These are phyloP conservation scores for Mamestra configurata DNA, from an alignment of 1,140 invertebrate genomes.

Conservation along the genomic window DNA sequence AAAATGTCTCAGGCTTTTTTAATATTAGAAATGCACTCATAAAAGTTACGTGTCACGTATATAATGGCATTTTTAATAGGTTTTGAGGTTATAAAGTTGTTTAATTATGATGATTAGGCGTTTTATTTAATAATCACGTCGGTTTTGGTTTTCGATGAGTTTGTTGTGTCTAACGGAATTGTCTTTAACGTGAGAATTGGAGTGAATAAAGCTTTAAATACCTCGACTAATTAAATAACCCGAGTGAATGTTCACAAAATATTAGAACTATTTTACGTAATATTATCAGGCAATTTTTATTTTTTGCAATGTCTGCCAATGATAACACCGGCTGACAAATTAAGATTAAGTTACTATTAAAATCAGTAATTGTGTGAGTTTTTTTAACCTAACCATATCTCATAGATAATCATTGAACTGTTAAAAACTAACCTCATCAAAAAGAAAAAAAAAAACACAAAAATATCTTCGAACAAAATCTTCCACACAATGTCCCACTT, in stretches of 20 bases:
- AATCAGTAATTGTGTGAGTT: too few relatives aligned
- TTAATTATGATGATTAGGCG: constrained; percentile 30
- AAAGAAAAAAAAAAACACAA: neutral
- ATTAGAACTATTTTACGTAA: too few relatives aligned
- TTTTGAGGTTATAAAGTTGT: constrained; percentile 39
- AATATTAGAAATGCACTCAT: constrained; percentile 54
- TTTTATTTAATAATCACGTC: constrained; percentile 34
- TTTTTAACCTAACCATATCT: too few relatives aligned
- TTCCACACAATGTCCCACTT: constrained; percentile 39
- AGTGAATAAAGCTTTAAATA: neutral
- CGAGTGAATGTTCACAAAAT: too few relatives aligned
- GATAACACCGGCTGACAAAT: too few relatives aligned
- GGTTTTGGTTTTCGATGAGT: constrained; percentile 9
- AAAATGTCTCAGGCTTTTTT: constrained; percentile 63
- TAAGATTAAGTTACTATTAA: too few relatives aligned
- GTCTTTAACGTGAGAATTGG: neutral
- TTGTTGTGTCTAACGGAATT: neutral
- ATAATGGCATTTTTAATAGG: constrained; percentile 42
- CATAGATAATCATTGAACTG: too few relatives aligned
- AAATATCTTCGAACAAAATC: neutral
- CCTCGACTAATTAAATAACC: too few relatives aligned
- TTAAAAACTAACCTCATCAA: too few relatives aligned
- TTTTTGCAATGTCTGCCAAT: too few relatives aligned
- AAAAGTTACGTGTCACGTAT: constrained; percentile 46
- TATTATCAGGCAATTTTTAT: too few relatives aligned